Percentiles rank a stretch among this genome's conserved stretches.
phyloP scores from a whole-genome alignment of 2,888 invertebrate species.

The Seira musarum region DNA sequence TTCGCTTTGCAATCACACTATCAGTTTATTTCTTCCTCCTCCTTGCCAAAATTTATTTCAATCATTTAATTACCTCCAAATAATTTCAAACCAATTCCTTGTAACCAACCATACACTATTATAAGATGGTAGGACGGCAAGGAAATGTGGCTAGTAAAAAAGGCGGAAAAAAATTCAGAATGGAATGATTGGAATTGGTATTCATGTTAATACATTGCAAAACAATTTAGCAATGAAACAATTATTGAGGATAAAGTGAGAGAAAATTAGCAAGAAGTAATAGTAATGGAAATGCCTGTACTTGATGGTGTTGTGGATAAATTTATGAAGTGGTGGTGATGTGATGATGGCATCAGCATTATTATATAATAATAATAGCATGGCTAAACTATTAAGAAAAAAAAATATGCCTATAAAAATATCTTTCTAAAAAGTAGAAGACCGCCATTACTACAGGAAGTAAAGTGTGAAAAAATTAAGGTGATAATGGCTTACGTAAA shows the following conservation, averaged over 20 bases:
- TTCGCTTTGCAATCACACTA: too few relatives aligned
- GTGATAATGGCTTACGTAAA: slow-evolving; percentile 11
- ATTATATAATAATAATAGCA: slow-evolving; percentile 41
- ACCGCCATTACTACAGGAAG: slow-evolving; percentile 6
- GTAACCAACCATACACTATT: too few relatives aligned
- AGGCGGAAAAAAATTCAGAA: slow-evolving; percentile 11
- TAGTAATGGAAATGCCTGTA: background rate
- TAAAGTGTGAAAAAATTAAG: slow-evolving; percentile 18
- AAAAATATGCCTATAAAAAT: slow-evolving; percentile 13
- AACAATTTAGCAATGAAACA: slow-evolving; percentile 12
- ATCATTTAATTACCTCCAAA: too few relatives aligned
- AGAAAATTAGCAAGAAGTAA: slow-evolving; percentile 20
- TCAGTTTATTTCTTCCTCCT: too few relatives aligned
- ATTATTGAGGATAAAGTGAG: slow-evolving; percentile 2
- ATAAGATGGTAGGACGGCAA: background rate
- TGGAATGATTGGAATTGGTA: slow-evolving; percentile 8
- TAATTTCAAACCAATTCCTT: too few relatives aligned
- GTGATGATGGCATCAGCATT: slow-evolving; percentile 19
- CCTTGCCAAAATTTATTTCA: too few relatives aligned
- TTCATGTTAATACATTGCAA: background rate
- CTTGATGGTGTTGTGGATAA: background rate
- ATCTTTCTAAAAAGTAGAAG: slow-evolving; percentile 1
- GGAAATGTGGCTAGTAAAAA: slow-evolving; percentile 14
- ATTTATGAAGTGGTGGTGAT: background rate
- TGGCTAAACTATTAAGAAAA: slow-evolving; percentile 47